Base-by-base conservation (phyloP, 2,113 vertebrate genomes). In the Euleptes europaea region DNA sequence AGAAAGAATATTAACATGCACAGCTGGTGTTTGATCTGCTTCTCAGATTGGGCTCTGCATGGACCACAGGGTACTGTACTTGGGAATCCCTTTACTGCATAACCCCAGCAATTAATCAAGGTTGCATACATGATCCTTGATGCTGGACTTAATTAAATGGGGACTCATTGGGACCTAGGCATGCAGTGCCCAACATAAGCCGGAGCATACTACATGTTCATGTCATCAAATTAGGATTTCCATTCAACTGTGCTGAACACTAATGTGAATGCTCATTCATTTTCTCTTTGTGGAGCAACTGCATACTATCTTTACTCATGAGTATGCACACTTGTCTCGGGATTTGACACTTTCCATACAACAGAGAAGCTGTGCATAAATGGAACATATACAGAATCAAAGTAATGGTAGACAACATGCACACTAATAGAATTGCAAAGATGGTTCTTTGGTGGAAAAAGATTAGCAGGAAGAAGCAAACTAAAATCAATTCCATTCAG, bases 401-500 rank as follows among this genome's bases (percentile, higher is more conserved):
- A 80, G 44, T 17, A 51, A 63, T 51, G 10, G 14, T 21, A 63
- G 7, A 63, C 23, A 63, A 63, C 60, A 63, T 28, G 60, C 60
- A 26, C 31, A 13, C 15, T 28, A 35, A 38, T 33, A 77, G 14
- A n/a, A 65, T 1, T 26, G 28, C 21, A 78, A 49, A 15, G 42
- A 19, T 70, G 47, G 86, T 79, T 3, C 49, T 75, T 81, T 66
- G 40, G n/a, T 60, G 38, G 31, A 15, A 0, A 76, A 31, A 77
- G 72, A 84, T 76, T 79, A 42, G 10, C 74, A 75, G 86, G 33
- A 73, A n/a, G 73, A 90, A 65, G 28, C 21, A 67, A 67, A 57
- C 40, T 63, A 11, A 33, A 57, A 44, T 3, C 1, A 26, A 5
- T 71, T 78, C 8, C 6, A 44, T 44, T 60, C 75, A 78, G 38